Conservation (phyloP, 2,888 invertebrate genomes). For the Drosophila incognita region DNA sequence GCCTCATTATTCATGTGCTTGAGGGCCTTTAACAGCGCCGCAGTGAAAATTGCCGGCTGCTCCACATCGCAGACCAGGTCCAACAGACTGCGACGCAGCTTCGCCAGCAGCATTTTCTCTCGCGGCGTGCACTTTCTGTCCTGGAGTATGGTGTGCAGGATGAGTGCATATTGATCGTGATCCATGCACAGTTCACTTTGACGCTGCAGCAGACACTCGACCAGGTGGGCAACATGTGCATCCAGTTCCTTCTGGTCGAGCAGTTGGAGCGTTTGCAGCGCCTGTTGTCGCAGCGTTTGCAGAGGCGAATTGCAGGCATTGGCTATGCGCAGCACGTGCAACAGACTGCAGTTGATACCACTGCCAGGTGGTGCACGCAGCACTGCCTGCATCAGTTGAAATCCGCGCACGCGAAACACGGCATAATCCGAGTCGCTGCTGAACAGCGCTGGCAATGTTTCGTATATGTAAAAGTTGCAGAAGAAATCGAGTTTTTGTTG, state of each 20-base stretch:
- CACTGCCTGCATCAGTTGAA: constrained; percentile 81
- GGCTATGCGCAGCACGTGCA: constrained; percentile 76
- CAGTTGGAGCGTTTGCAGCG: constrained; percentile 86
- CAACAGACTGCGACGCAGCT: constrained; percentile 58
- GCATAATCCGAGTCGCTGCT: constrained; percentile 82
- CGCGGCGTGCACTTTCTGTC: constrained; percentile 27
- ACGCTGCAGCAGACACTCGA: constrained; percentile 79
- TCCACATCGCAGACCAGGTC: constrained; percentile 54
- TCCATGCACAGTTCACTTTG: constrained; percentile 88
- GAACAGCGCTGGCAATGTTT: constrained; percentile 43
- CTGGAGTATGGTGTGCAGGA: constrained; percentile 87
- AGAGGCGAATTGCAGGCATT: constrained; percentile 87
- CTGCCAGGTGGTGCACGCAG: constrained; percentile 25
- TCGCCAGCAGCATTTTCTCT: constrained; percentile 73
- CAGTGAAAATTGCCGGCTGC: constrained; percentile 59
- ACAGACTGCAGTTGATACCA: constrained; percentile 47
- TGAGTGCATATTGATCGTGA: constrained; percentile 88
- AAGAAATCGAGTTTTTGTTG: constrained; percentile 87
- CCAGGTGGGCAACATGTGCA: constrained; percentile 83
- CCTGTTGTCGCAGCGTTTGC: constrained; percentile 86
- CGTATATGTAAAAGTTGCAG: constrained; percentile 86
- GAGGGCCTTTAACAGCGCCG: constrained; percentile 66
- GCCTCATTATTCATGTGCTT: constrained; percentile 76
- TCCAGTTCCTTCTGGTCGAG: constrained; percentile 44
- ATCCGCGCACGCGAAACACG: constrained; percentile 86